Percentiles rank a stretch among this genome's conserved stretches.
Conservation (phyloP, 1,140 invertebrate species). For the Drosophila pallidifrons region DNA sequence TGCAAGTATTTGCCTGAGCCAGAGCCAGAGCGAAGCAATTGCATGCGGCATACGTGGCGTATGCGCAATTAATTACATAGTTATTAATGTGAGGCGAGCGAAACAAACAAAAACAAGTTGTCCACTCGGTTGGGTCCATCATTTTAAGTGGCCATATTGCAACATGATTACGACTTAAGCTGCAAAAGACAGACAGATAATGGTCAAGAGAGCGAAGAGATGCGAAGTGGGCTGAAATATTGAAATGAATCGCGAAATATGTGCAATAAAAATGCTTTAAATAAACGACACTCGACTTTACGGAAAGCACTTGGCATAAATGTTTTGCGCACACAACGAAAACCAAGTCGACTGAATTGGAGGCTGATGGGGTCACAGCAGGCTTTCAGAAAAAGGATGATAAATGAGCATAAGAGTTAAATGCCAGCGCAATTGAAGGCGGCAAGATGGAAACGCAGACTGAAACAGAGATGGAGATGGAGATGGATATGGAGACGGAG, state of each 20-base stretch:
- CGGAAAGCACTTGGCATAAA: constrained; percentile 65
- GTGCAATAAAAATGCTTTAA: constrained; percentile 75
- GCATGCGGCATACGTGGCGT: constrained; percentile 60
- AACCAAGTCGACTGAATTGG: constrained; percentile 44
- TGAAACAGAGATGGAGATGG: background rate
- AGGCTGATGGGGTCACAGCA: constrained; percentile 58
- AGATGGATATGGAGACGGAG: background rate
- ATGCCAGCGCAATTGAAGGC: constrained; percentile 57
- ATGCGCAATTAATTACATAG: constrained; percentile 73
- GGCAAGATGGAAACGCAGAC: constrained; percentile 10
- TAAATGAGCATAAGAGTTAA: constrained; percentile 80
- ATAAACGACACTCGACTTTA: constrained; percentile 69
- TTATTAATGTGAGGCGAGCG: constrained; percentile 54
- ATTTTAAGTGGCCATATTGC: constrained; percentile 73
- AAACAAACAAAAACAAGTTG: constrained; percentile 46
- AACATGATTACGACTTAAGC: constrained; percentile 71
- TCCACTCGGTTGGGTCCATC: constrained; percentile 49
- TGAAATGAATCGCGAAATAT: constrained; percentile 77
- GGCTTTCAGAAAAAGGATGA: constrained; percentile 72
- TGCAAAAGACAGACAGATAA: constrained; percentile 3
- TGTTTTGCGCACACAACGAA: constrained; percentile 58
- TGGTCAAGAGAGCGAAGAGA: background rate
- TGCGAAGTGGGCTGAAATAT: constrained; percentile 44
- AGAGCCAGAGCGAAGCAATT: constrained; percentile 7
- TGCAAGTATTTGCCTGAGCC: constrained; percentile 11